A percentile compares a stretch with the other conserved stretches of the same genome.
Conservation (phyloP, 2,113 vertebrate species). For the Amblyornis subalaris region DNA sequence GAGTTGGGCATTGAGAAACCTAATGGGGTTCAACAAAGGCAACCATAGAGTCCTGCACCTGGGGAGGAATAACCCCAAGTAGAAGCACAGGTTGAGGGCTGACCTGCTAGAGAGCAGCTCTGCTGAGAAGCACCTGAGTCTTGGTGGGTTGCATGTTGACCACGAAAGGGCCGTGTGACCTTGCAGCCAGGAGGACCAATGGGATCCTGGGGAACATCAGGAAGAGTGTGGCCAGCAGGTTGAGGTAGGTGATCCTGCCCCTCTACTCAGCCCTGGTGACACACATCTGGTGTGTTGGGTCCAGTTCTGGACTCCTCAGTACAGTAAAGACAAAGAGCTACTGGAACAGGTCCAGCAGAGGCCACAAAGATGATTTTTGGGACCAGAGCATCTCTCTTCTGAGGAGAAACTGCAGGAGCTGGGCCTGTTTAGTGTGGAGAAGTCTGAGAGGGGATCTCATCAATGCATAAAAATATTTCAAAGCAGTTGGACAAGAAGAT, state of each 20-base stretch:
- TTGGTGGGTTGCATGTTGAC: neutral
- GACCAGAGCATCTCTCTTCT: too few species aligned
- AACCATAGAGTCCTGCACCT: too few species aligned
- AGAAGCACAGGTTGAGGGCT: neutral
- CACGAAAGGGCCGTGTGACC: neutral
- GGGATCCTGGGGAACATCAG: neutral
- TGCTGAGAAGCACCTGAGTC: accelerated
- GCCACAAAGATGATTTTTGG: neutral
- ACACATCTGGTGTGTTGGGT: too few species aligned
- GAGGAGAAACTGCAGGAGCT: too few species aligned
- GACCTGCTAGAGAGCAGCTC: neutral
- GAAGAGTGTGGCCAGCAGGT: accelerated
- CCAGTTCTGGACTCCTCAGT: neutral
- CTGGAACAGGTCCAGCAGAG: neutral
- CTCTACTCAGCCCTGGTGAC: neutral
- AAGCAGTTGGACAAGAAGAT: neutral
- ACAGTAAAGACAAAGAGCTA: neutral
- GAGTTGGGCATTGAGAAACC: accelerated
- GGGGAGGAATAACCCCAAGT: neutral
- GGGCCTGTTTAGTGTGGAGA: neutral
- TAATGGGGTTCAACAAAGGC: neutral
- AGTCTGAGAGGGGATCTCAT: neutral
- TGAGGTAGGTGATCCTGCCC: neutral
- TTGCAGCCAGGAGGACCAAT: neutral
- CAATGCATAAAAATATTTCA: neutral